Base-by-base conservation (phyloP, 2,113 vertebrate genomes). In the Oceanites oceanicus region DNA sequence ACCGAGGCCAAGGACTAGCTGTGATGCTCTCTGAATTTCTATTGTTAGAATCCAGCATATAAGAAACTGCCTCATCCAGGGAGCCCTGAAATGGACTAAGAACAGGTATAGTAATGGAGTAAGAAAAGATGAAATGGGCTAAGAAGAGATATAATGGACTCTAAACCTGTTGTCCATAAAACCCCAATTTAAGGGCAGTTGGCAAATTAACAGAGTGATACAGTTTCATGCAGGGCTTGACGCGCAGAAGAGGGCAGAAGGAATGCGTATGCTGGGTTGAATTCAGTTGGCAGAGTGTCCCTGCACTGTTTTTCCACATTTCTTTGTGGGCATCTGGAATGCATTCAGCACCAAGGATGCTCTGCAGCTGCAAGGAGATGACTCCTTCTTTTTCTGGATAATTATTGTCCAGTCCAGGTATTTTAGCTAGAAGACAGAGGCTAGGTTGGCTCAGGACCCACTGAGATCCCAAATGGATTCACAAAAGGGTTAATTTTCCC, bases 131-230 rank as follows among this genome's bases (percentile, higher is more conserved):
- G 10, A 61, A 34, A 7, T 14, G 32, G 44, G 2, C 10, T 11
- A 7, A n/a, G 50, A 38, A 32, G 13, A 34, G 36, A 1, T 45
- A 18, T 8, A 50, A 42, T 1, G 30, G 32, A 38, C 18, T 16
- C 16, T 34, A 61, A 18, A 32, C 4, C 6, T 13, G 2, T 23
- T 27, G 15, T 30, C 34, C 0, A 1, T 21, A 50, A 77, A 45
- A 8, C 2, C 56, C 23, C 19, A 10, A 1, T 29, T 53, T n/a
- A 13, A 86, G 49, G n/a, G n/a, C n/a, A n/a, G n/a, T n/a, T n/a
- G n/a, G n/a, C 53, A n/a, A 11, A 26, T 52, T 20, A 19, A 22
- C 9, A 42, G 47, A 18, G 9, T 20, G n/a, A 3, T 17, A 19
- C 11, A 0, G 4, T 13, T 32, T n/a, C 1, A 1, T 23, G 4